A percentile compares a stretch with the other conserved stretches of the same genome.
Conservation (phyloP, 2,797 vertebrate species). For the Erpetoichthys calabaricus region DNA sequence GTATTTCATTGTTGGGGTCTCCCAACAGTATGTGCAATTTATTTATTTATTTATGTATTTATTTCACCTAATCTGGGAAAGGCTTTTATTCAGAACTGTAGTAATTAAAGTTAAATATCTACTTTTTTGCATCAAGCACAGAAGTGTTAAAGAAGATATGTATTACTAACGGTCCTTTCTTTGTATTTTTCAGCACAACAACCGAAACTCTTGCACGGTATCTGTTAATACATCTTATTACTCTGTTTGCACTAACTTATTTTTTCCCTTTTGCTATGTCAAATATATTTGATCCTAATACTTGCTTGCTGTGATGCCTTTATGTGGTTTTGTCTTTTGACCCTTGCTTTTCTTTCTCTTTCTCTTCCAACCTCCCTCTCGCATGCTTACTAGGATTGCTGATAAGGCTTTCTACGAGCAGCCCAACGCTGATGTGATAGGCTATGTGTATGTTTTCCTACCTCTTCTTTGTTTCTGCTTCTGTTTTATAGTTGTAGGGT, state of each 20-base stretch:
- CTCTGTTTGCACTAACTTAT: conserved; percentile 31
- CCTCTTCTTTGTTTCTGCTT: conserved; percentile 27
- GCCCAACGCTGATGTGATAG: conserved; percentile 92
- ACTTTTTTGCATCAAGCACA: too few species aligned
- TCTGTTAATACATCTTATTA: conserved; percentile 29
- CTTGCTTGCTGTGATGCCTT: conserved; percentile 39
- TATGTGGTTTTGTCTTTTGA: conserved; percentile 29
- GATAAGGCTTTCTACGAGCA: conserved; percentile 99
- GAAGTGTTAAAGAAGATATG: not conserved
- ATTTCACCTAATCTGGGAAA: too few species aligned
- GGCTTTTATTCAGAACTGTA: too few species aligned
- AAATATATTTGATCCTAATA: conserved; percentile 20
- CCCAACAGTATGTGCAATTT: too few species aligned
- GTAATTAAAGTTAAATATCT: too few species aligned
- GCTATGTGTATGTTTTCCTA: conserved; percentile 85
- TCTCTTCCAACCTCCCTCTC: conserved; percentile 27
- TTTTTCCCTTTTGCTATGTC: conserved; percentile 41
- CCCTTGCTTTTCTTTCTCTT: conserved; percentile 26
- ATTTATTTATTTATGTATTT: too few species aligned
- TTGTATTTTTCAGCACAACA: conserved; percentile 51
- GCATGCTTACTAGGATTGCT: conserved; percentile 74
- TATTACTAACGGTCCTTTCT: conserved; percentile 24
- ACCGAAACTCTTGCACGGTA: conserved; percentile 53
- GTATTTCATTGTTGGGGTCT: too few species aligned
- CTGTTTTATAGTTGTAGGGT: not conserved